A percentile compares a stretch with the other conserved stretches of the same genome.
Evolutionary conservation across 2,888 invertebrate species (phyloP).

Genomic region (Dolichopus griseipennis): DNA sequence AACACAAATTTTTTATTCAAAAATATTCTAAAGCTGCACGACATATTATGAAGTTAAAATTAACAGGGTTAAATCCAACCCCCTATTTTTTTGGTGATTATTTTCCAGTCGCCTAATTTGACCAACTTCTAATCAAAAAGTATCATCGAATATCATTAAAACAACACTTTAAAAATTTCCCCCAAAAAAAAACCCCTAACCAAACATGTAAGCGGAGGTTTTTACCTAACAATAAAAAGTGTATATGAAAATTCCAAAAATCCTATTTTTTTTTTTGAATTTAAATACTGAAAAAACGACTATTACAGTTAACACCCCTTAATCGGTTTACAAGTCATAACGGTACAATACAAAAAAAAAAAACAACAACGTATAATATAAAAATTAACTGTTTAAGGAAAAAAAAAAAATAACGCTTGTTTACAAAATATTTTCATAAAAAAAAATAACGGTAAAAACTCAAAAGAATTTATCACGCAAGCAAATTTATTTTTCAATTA

Average conservation of each 20-base stretch:
- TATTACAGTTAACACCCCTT: slow-evolving; percentile 1
- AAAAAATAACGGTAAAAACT: background rate
- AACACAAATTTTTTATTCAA: background rate
- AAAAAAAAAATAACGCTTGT: background rate
- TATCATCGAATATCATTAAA: background rate
- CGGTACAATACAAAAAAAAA: background rate
- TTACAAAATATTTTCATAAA: background rate
- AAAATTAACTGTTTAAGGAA: background rate
- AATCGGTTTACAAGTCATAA: slow-evolving; percentile 3
- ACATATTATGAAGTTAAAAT: too few species aligned
- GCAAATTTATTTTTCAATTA: background rate
- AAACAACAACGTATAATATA: background rate
- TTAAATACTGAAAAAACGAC: background rate
- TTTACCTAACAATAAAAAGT: background rate
- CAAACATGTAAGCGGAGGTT: background rate
- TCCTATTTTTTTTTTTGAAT: background rate
- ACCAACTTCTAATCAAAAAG: too few species aligned
- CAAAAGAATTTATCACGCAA: slow-evolving; percentile 2
- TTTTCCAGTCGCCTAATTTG: too few species aligned
- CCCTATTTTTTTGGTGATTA: too few species aligned
- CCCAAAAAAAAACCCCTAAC: background rate
- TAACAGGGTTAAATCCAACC: too few species aligned
- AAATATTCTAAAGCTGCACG: too few species aligned
- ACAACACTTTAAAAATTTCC: background rate
- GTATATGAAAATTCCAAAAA: background rate